Evolutionary conservation across 2,113 vertebrate genomes (phyloP), one percentile per base, ranked within the genome.

Genomic region (Urocitellus parryii): DNA sequence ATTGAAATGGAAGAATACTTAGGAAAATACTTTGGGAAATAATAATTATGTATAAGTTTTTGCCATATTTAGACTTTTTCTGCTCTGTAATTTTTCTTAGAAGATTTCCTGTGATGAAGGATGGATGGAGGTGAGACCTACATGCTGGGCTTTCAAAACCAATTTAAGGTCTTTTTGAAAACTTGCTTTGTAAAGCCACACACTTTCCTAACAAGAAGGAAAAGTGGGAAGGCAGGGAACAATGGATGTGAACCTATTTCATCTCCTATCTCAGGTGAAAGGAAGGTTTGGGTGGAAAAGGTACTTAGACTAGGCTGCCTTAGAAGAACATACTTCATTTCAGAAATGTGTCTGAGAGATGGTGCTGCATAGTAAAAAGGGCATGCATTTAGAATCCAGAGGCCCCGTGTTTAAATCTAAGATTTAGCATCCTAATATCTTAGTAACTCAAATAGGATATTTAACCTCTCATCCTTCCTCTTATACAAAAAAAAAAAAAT

Each of bases 51-150:
- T 72, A 4, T 53, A 56, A 37, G 37, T 34, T 63, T 83, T 83
- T 37, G 32, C 70, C 88, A 29, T 25, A n/a, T 72, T 82, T 70
- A 76, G 13, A 86, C 53, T 34, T 94, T 88, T 94, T n/a, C 78
- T 82, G 81, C 37, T 76, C 42, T 95, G 22, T 25, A 5, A 20
- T 77, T 78, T 94, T 94, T 92, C 65, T 88, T 51, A 79, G 58
- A 88, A 37, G 27, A 37, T 27, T 70, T 48, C 53, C 65, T 63
- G 18, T n/a, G 56, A 48, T 81, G 68, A 94, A 90, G 34, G 48
- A 5, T 32, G 58, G 37, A 65, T 53, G 34, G 76, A 79, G 22
- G 73, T 48, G 18, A 68, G 29, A 39, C n/a, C 48, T 58, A 48
- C 39, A 25, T 32, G 4, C 63, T 81, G n/a, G 73, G n/a, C 84